These are phyloP conservation scores for Hecatera dysodea DNA, from an alignment of 2,888 invertebrate genomes.

Conservation along the genomic window DNA sequence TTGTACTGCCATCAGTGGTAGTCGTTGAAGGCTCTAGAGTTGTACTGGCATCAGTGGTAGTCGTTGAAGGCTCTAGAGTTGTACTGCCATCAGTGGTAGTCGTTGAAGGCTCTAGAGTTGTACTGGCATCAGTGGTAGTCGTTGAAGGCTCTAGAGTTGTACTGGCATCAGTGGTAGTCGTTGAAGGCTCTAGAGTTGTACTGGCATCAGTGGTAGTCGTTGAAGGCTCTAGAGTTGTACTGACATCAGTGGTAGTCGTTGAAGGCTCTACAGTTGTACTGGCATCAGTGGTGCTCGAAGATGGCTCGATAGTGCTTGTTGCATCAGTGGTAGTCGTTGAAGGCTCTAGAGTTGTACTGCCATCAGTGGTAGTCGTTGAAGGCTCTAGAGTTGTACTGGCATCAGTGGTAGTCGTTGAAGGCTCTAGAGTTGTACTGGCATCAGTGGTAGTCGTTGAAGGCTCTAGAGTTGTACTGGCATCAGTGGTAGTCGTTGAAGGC, in stretches of 20 bases:
- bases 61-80: neutral
- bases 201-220: neutral
- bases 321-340: neutral
- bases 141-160: neutral
- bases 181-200: neutral
- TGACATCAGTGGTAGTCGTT: too few relatives aligned
- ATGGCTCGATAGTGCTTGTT: too few relatives aligned
- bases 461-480: neutral
- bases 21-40: neutral
- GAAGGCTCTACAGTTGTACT: too few relatives aligned
- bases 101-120: neutral
- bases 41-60: neutral
- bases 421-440: neutral
- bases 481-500: neutral
- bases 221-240: neutral
- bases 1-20: neutral
- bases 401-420: too few relatives aligned
- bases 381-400: too few relatives aligned
- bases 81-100: neutral
- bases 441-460: neutral
- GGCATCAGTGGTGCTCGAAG: too few relatives aligned
- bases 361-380: neutral
- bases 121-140: too few relatives aligned
- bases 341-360: neutral
- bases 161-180: neutral